Percentiles rank a stretch among this genome's conserved stretches.
phyloP scores from a whole-genome alignment of 2,888 invertebrate species.

The Bugula neritina region DNA sequence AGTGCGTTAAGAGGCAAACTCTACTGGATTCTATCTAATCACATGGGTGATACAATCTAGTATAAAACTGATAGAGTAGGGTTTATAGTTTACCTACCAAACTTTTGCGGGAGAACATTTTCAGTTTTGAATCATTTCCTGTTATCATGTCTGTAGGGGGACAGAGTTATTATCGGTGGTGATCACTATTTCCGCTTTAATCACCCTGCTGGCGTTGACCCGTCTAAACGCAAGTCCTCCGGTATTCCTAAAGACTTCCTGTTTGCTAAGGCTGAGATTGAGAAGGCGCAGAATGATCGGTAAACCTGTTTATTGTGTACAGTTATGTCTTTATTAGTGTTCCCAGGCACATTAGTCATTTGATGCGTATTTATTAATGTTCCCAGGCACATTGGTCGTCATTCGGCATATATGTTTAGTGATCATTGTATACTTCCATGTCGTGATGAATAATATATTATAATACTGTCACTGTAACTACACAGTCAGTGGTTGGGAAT shows the following conservation, averaged over 20 bases:
- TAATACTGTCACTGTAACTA: no score
- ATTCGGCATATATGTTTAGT: not conserved
- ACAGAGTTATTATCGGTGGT: conserved; percentile 51
- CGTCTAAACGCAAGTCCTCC: conserved; percentile 21
- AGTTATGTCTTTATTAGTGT: not conserved
- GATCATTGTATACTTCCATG: not conserved
- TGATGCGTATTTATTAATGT: not conserved
- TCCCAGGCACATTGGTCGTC: no score
- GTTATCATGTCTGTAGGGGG: conserved; percentile 40
- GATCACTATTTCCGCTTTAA: conserved; percentile 50
- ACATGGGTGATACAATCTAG: no score
- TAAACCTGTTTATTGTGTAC: no score
- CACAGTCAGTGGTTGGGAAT: no score
- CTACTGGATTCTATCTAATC: no score
- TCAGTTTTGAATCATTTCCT: no score
- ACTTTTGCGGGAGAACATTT: no score
- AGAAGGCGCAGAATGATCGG: conserved; percentile 44
- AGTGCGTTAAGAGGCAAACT: no score
- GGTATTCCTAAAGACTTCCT: conserved; percentile 44
- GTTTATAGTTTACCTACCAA: no score
- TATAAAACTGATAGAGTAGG: no score
- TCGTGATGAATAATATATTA: not conserved
- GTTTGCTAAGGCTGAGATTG: conserved; percentile 47
- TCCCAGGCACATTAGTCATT: not conserved
- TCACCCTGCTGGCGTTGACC: conserved; percentile 27